phyloP scores from a whole-genome alignment of 1,140 invertebrate species.

The Caerostris darwini region DNA sequence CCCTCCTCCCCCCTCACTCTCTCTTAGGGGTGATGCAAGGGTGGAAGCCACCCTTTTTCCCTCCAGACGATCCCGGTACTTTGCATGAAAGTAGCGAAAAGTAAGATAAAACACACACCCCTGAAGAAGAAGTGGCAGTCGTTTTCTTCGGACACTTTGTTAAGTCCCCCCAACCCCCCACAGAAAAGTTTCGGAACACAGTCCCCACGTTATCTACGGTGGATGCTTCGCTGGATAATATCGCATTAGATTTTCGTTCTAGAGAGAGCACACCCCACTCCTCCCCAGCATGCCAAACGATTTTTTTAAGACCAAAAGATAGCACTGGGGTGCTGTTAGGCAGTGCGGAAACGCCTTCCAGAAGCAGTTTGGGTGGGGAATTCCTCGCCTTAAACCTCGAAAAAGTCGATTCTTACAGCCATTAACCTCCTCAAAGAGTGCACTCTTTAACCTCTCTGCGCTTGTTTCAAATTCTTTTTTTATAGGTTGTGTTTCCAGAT shows the following conservation, averaged over 20 bases:
- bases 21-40: background rate
- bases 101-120: conserved; percentile 14
- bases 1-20: background rate
- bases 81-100: background rate
- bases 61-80: background rate
- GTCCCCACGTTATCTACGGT: background rate
- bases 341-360: background rate
- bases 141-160: conserved; percentile 27
- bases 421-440: background rate
- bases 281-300: background rate
- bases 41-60: background rate
- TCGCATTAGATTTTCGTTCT: conserved; percentile 16
- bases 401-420: background rate
- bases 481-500: no score
- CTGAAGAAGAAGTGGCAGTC: background rate
- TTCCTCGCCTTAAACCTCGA: background rate
- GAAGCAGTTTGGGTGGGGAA: background rate
- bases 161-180: background rate
- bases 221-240: conserved; percentile 19
- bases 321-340: background rate
- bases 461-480: background rate
- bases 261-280: background rate
- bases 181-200: conserved; percentile 1
- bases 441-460: background rate
- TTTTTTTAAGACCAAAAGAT: conserved; percentile 11